Base-by-base conservation (phyloP, 1,140 invertebrate species). In the Drosophila sulfurigaster region DNA sequence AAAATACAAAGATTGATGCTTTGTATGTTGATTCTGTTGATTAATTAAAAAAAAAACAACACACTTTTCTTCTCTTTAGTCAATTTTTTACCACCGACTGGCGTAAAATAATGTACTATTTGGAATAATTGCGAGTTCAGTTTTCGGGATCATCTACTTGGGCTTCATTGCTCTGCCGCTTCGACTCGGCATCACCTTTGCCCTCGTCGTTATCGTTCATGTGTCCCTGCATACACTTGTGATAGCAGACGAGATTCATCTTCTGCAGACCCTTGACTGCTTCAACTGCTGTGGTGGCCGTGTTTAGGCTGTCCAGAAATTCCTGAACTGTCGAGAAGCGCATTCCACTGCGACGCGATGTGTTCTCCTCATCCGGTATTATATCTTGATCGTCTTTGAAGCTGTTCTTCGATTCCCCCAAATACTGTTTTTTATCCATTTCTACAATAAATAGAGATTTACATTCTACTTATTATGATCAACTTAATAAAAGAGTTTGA, bases 241-340 rank as follows among this genome's bases (percentile, higher is more conserved):
- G 20, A 10, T 81, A 81, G 4, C 46, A 68, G n/a, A 80, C 79
- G 32, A 80, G 30, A 15, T 56, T 75, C 1, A 75, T 30, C 0
- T 30, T 51, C 16, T 35, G 38, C 0, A 71, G 38, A 7, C 62
- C 76, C 35, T 71, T 43, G 8, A 75, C 45, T 0, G 72, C 59
- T 4, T 16, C 28, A 2, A 80, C 35, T 0, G 58, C 43, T 0
- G 78, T 81, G 5, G 79, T 78, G 6, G 48, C 58, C 4, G 56
- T 67, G 13, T 68, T 81, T 7, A 81, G 63, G 20, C 79, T 79
- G 35, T 67, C 51, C 5, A 81, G 41, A n/a, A 81, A 81, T 2
- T 80, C 78, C 0, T 56, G 67, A 13, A 76, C 56, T 0, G 30
- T 48, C 6, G 58, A 20, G 25, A 64, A 81, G 3, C 69, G 73